These are phyloP conservation scores for Leptarthrus brevirostris DNA, from an alignment of 2,888 invertebrate species.

Conservation along the genomic window DNA sequence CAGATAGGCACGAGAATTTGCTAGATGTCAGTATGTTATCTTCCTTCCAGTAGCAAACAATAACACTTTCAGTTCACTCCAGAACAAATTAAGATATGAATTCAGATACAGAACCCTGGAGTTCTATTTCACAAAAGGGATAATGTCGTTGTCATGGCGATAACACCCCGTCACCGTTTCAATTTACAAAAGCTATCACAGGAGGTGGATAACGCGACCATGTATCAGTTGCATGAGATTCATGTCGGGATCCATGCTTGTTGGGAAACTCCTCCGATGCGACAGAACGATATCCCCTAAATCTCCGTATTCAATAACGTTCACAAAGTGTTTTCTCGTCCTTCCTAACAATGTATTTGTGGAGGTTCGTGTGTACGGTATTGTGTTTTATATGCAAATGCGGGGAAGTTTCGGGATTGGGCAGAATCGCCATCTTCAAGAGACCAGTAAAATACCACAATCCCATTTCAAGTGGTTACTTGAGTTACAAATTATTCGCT, in stretches of 20 bases:
- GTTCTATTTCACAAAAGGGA: constrained; percentile 33
- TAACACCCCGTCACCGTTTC: constrained; percentile 44
- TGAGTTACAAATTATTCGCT: constrained; percentile 38
- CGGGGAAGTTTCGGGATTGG: not conserved
- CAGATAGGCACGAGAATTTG: constrained; percentile 7
- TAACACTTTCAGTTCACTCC: not conserved
- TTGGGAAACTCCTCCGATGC: constrained; percentile 19
- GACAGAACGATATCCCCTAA: constrained; percentile 32
- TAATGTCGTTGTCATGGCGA: constrained; percentile 53
- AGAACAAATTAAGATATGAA: constrained; percentile 26
- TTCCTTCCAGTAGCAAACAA: not conserved
- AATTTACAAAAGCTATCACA: constrained; percentile 20
- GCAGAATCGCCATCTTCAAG: constrained; percentile 8
- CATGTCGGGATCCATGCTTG: constrained; percentile 33
- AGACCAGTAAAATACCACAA: not conserved
- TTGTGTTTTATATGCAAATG: constrained; percentile 13
- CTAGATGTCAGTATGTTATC: not conserved
- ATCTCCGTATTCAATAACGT: constrained; percentile 31
- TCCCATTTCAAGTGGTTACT: constrained; percentile 8
- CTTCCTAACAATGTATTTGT: not conserved
- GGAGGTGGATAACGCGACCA: constrained; percentile 39
- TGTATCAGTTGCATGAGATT: constrained; percentile 40
- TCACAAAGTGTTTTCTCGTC: constrained; percentile 5
- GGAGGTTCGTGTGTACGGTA: not conserved
- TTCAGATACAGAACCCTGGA: constrained; percentile 27